Conservation (phyloP, 2,113 vertebrate genomes). For the Oreochromis spilurus region DNA sequence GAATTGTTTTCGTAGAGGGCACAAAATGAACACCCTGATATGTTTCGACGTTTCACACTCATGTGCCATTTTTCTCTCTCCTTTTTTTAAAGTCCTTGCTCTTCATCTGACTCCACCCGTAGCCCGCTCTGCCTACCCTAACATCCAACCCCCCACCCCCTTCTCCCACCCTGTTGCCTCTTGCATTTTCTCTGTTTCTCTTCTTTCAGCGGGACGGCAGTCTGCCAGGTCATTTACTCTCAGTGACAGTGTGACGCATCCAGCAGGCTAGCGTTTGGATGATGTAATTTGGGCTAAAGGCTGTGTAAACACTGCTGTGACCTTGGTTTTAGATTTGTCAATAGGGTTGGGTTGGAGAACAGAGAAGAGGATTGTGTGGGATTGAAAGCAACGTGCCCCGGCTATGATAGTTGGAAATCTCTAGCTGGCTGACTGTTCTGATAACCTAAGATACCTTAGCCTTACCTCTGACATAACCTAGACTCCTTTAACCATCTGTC, state of each 20-base stretch:
- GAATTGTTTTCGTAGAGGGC: background rate
- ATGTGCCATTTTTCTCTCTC: background rate
- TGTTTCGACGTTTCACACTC: background rate
- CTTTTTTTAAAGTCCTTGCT: background rate
- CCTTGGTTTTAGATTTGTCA: constrained; percentile 72
- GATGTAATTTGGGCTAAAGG: constrained; percentile 74
- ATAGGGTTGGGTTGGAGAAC: constrained; percentile 58
- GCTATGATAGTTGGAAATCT: constrained; percentile 60
- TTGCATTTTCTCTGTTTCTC: background rate
- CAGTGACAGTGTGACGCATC: constrained; percentile 43
- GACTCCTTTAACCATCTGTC: constrained; percentile 20
- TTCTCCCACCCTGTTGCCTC: background rate
- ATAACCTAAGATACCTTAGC: constrained; percentile 48
- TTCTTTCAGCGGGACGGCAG: constrained; percentile 19
- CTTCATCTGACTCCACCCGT: background rate
- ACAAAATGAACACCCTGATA: background rate
- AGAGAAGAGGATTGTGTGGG: constrained; percentile 63
- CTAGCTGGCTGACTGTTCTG: constrained; percentile 35
- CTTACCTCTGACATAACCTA: constrained; percentile 44
- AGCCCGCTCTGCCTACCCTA: background rate
- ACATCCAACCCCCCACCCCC: background rate
- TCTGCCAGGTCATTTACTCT: constrained; percentile 51
- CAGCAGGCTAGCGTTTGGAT: constrained; percentile 46
- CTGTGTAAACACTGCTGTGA: constrained; percentile 70
- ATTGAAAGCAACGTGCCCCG: constrained; percentile 47